phyloP scores from a whole-genome alignment of 92 coral and sea anemone species.

The Epizoanthus fatuus region DNA sequence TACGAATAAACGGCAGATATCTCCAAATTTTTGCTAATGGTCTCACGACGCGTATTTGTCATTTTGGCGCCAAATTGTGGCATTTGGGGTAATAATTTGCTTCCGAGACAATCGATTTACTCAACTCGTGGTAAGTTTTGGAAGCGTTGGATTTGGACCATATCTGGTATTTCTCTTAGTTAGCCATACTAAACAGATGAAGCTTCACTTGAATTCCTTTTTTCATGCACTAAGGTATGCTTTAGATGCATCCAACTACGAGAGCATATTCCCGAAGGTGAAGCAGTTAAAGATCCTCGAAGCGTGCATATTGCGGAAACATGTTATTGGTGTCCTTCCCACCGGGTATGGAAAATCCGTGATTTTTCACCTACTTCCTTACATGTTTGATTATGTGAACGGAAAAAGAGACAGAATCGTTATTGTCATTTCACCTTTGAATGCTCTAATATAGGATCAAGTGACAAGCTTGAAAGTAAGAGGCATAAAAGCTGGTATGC shows the following conservation, averaged over 20 bases:
- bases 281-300: constrained; percentile 56
- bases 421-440: constrained; percentile 52
- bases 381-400: constrained; percentile 47
- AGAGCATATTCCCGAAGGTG: constrained; percentile 29
- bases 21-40: too few relatives aligned
- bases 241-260: constrained; percentile 25
- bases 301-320: not conserved
- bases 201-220: constrained; percentile 15
- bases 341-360: constrained; percentile 69
- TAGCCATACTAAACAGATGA: constrained; percentile 17
- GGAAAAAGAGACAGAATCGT: constrained; percentile 24
- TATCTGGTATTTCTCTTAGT: too few relatives aligned
- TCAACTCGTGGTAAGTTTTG: too few relatives aligned
- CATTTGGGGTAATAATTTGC: too few relatives aligned
- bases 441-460: constrained; percentile 64
- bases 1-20: too few relatives aligned
- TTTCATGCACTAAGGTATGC: constrained; percentile 24
- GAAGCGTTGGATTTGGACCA: too few relatives aligned
- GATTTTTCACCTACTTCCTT: constrained; percentile 68
- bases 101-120: too few relatives aligned
- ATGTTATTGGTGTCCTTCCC: constrained; percentile 60
- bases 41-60: too few relatives aligned
- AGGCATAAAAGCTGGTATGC: constrained; percentile 50
- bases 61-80: too few relatives aligned
- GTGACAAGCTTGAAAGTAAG: constrained; percentile 31